Conservation (phyloP, 2,113 vertebrate genomes). For the Poicephalus meyeri region DNA sequence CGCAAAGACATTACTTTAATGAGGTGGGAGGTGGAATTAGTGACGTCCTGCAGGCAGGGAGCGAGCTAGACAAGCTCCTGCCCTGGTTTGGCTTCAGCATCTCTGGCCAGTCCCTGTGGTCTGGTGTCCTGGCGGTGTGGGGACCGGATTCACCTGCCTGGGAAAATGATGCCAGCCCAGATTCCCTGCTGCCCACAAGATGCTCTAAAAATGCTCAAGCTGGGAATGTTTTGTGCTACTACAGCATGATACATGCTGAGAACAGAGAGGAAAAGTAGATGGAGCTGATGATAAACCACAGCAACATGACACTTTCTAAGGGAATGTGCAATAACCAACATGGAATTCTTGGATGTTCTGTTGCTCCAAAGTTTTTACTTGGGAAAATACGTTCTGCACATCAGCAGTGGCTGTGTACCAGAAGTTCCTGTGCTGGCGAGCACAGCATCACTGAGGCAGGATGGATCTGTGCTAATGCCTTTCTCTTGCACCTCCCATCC, state of each 20-base stretch:
- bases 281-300: neutral
- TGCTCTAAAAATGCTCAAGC: neutral
- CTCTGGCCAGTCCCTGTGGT: neutral
- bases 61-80: neutral
- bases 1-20: constrained; percentile 20
- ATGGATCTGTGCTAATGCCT: neutral
- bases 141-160: neutral
- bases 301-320: neutral
- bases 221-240: neutral
- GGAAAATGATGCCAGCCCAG: neutral
- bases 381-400: rapidly evolving
- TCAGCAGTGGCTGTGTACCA: neutral
- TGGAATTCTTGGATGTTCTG: neutral
- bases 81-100: neutral
- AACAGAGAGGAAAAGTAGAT: neutral
- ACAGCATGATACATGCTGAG: neutral
- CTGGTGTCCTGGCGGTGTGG: neutral
- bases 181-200: too few relatives aligned
- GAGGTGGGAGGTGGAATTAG: neutral
- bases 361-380: neutral
- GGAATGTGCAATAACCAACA: too few relatives aligned
- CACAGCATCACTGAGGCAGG: rapidly evolving
- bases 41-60: neutral
- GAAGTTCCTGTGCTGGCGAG: neutral
- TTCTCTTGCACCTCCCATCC: neutral